Conservation (phyloP, 2,113 vertebrate genomes). For the Etheostoma cragini region DNA sequence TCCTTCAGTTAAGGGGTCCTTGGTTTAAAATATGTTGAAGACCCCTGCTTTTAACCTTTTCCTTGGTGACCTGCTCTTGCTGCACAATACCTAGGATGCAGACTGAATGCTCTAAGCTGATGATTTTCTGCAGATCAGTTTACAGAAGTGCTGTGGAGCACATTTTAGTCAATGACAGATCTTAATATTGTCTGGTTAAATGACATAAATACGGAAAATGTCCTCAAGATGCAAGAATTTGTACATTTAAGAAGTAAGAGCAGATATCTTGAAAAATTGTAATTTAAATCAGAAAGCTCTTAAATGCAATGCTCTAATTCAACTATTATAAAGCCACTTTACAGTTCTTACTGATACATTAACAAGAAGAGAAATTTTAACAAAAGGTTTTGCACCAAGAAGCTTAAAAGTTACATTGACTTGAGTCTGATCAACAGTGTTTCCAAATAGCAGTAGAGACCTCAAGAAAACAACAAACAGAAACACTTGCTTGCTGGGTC, state of each 20-base stretch:
- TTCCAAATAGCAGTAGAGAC: constrained; percentile 1
- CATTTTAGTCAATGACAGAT: background rate
- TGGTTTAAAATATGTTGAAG: too few relatives aligned
- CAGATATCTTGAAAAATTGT: background rate
- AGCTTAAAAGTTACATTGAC: too few relatives aligned
- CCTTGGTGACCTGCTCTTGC: background rate
- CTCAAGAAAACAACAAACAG: background rate
- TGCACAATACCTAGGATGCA: background rate
- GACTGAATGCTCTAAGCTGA: background rate
- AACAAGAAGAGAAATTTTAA: background rate
- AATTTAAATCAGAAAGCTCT: background rate
- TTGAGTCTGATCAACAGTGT: background rate
- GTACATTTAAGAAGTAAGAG: background rate
- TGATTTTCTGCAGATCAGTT: background rate
- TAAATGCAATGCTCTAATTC: background rate
- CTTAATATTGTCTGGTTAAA: background rate
- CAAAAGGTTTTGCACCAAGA: background rate
- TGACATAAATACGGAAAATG: background rate
- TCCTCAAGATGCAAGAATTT: background rate
- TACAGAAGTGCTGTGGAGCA: background rate
- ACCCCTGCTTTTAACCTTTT: background rate
- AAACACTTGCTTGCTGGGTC: background rate
- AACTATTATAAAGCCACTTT: background rate
- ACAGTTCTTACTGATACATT: background rate
- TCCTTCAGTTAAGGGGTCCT: too few relatives aligned